Evolutionary conservation across 2,888 invertebrate genomes (phyloP).

Genomic region (Orthosia incerta): DNA sequence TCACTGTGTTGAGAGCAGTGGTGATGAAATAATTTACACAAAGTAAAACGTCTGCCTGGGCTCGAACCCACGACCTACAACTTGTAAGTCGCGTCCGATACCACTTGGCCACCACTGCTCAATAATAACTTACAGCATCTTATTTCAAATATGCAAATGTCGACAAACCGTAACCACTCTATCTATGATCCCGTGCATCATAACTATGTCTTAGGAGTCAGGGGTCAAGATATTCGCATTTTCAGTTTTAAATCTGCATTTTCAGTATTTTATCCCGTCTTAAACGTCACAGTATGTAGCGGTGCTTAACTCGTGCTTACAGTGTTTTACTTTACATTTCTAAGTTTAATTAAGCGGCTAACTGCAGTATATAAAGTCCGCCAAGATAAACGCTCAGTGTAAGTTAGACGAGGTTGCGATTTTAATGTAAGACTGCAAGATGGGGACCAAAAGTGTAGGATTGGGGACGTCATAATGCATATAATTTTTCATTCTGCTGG

Average conservation of each 20-base stretch:
- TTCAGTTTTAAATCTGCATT: slow-evolving; percentile 3
- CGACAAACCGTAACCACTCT: too few species aligned
- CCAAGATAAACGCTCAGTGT: slow-evolving; percentile 47
- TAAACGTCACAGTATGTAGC: slow-evolving; percentile 5
- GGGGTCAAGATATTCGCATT: neutral
- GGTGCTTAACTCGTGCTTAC: slow-evolving; percentile 59
- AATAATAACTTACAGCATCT: too few species aligned
- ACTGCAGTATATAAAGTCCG: slow-evolving; percentile 71
- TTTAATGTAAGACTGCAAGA: neutral
- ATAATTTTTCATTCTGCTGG: neutral
- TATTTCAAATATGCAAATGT: too few species aligned
- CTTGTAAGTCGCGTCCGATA: too few species aligned
- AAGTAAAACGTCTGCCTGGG: too few species aligned
- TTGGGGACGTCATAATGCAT: neutral
- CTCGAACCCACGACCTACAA: too few species aligned
- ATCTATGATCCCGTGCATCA: too few species aligned
- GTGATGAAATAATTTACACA: too few species aligned
- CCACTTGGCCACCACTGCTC: too few species aligned
- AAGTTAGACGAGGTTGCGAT: slow-evolving; percentile 31
- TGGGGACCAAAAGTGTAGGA: neutral
- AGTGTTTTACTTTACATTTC: slow-evolving; percentile 69
- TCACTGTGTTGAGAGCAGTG: too few species aligned
- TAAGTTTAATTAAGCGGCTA: slow-evolving; percentile 80
- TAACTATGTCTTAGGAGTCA: too few species aligned
- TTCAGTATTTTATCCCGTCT: neutral